Conservation (phyloP, 1,140 invertebrate genomes). For the Drosophila hydei region DNA sequence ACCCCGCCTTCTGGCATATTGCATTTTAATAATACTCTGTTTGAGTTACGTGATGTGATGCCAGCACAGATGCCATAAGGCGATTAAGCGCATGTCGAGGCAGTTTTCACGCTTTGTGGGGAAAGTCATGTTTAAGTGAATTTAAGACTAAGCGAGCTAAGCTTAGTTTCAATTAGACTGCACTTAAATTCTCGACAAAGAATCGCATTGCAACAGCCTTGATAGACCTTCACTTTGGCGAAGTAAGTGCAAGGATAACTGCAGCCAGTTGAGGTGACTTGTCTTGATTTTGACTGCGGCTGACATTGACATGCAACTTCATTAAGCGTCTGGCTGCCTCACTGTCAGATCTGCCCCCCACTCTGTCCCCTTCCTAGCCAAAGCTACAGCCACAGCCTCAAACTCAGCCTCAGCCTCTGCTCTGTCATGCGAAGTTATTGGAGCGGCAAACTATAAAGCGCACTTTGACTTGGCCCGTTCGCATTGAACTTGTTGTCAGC, state of each 20-base stretch:
- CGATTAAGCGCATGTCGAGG: conserved; percentile 26
- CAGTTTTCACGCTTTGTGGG: too few relatives aligned
- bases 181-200: not conserved
- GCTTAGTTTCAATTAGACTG: not conserved
- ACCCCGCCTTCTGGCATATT: conserved; percentile 54
- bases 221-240: conserved; percentile 64
- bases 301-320: conserved; percentile 78
- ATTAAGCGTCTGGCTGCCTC: conserved; percentile 54
- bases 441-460: conserved; percentile 75
- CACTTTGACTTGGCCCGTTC: conserved; percentile 55
- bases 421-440: conserved; percentile 54
- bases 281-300: conserved; percentile 57
- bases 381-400: conserved; percentile 5
- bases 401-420: not conserved
- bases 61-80: conserved; percentile 47
- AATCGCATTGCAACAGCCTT: conserved; percentile 40
- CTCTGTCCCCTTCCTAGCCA: too few relatives aligned
- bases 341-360: conserved; percentile 15
- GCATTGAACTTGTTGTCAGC: conserved; percentile 69
- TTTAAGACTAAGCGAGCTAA: too few relatives aligned
- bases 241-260: conserved; percentile 75
- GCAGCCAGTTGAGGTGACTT: conserved; percentile 40
- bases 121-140: conserved; percentile 32
- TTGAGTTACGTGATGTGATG: conserved; percentile 64
- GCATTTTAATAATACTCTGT: conserved; percentile 62